A percentile compares a stretch with the other conserved stretches of the same genome.
These are phyloP conservation scores for Bucco capensis DNA, from an alignment of 2,113 vertebrate species.

Conservation along the genomic window DNA sequence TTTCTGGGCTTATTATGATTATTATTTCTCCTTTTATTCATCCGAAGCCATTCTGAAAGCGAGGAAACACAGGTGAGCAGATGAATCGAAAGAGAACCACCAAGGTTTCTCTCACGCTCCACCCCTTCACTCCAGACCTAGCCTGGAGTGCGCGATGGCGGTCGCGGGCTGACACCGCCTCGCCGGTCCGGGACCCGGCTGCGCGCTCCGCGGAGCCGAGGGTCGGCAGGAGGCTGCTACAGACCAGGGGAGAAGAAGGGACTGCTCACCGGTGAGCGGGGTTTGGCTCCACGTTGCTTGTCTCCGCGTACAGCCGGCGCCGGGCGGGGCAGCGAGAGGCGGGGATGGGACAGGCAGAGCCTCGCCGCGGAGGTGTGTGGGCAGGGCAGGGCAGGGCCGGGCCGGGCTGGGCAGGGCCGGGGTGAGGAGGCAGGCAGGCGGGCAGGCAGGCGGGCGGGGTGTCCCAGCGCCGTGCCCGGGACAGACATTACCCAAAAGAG, in stretches of 20 bases:
- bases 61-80: neutral
- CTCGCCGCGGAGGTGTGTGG: neutral
- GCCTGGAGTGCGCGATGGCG: neutral
- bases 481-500: neutral
- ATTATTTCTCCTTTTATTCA: neutral
- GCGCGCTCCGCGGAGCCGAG: neutral
- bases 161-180: neutral
- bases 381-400: neutral
- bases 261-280: too few relatives aligned
- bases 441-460: neutral
- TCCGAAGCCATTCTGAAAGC: neutral
- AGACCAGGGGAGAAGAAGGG: too few relatives aligned
- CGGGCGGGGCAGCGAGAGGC: neutral
- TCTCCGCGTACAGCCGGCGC: neutral
- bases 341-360: neutral
- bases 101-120: neutral
- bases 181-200: too few relatives aligned
- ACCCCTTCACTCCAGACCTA: neutral
- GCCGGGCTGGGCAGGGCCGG: neutral
- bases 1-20: neutral
- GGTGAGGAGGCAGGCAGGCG: neutral
- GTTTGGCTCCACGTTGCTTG: too few relatives aligned
- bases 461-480: neutral
- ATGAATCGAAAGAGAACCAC: too few relatives aligned
- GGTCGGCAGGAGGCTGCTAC: too few relatives aligned